Percentiles rank a stretch among this genome's conserved stretches.
phyloP scores from a whole-genome alignment of 2,888 invertebrate species.

The Camptogramma bilineatum region DNA sequence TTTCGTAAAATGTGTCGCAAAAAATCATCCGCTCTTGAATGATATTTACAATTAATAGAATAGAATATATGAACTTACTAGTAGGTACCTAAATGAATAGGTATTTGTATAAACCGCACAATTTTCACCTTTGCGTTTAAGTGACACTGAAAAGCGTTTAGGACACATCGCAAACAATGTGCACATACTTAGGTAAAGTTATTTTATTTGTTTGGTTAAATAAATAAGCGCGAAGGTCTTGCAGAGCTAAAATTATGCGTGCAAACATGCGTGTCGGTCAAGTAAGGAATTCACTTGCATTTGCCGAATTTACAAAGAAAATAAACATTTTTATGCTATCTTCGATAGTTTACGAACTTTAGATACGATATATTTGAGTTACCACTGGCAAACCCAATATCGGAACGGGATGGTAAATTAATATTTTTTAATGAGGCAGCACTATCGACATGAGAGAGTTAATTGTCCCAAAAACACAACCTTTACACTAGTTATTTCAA shows the following conservation, averaged over 20 bases:
- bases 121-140: not conserved
- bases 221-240: constrained; percentile 36
- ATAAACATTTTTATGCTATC: not conserved
- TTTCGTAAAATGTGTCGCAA: too few species aligned
- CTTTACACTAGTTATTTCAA: too few species aligned
- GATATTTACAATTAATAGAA: too few species aligned
- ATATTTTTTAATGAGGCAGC: too few species aligned
- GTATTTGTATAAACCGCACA: not conserved
- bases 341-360: not conserved
- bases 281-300: constrained; percentile 16
- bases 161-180: constrained; percentile 16
- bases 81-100: not conserved
- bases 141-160: constrained; percentile 16
- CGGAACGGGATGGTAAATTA: too few species aligned
- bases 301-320: constrained; percentile 1
- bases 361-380: too few species aligned
- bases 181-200: constrained; percentile 16
- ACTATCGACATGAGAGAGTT: too few species aligned
- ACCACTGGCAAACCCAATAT: too few species aligned
- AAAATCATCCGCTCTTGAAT: too few species aligned
- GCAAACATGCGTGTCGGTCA: constrained; percentile 21
- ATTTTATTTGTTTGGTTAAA: constrained; percentile 31
- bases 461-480: too few species aligned
- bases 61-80: too few species aligned
- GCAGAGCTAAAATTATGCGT: constrained; percentile 24